Evolutionary conservation across 1,140 invertebrate genomes (phyloP), one percentile per base, ranked within the genome.

Genomic region (Neodiprion virginianus): DNA sequence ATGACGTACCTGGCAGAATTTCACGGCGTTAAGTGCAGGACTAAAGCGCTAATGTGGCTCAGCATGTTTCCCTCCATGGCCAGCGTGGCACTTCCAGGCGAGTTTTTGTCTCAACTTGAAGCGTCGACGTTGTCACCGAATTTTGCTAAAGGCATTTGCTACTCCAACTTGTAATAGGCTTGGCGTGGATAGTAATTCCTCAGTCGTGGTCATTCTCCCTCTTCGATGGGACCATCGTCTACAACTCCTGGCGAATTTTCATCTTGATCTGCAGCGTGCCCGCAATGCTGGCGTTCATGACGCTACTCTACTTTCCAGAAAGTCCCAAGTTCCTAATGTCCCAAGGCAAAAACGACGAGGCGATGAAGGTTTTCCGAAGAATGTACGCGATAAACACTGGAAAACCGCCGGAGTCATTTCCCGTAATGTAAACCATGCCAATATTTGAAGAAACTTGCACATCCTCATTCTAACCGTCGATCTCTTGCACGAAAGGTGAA

Each of bases 291-390:
- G 91, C 92, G 8, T 91, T 90, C 1, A 67, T 92, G 10, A 84
- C 90, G 0, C 90, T 95, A 69, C 88, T 91, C 67, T 93, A 93
- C 78, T 89, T 95, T 7, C 93, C 94, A 0, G 95, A 96, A 83
- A 96, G 94, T 81, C 95, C 95, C 7, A 96, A 96, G 84, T 96
- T 94, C 83, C 85, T 95, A 0, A 94, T 96, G 91, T 92, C 93
- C 0, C 88, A 91, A 79, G 93, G 93, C 72, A 90, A 91, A 68
- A 93, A 93, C 75, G 88, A 91, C 0, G 92, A 94, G 78, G 93
- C 94, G 0, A 79, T 94, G 70, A 73, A 87, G 48, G 87, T 94
- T 0, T 92, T 94, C 72, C 81, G 82, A 61, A 88, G 78, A 53
- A 92, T 94, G 8, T 94, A 92, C 78, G 80, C 83, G 0, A 80